Base-by-base conservation (phyloP, 2,113 vertebrate species). In the Hippocampus zosterae region DNA sequence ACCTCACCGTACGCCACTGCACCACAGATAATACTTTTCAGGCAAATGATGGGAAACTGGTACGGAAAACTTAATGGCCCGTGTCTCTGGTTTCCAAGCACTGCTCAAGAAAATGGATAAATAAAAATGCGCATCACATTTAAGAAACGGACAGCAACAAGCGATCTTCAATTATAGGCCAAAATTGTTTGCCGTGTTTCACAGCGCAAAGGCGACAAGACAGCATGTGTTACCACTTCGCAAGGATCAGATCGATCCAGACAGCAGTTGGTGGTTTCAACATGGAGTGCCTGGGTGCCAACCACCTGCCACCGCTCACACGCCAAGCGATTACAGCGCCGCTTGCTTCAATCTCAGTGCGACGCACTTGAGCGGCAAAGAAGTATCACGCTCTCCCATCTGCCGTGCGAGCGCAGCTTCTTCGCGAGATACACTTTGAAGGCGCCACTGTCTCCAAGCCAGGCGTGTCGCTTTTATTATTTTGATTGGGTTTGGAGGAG, bases 211-310 rank as follows among this genome's bases (percentile, higher is more conserved):
- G 75, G 86, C 78, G 65, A 64, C 73, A 25, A 21, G n/a, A 12
- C 10, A 7, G 40, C 64, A 60, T 69, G 53, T 81, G 73, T 46
- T 71, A 62, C 53, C 74, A 67, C 69, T 76, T 65, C 48, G 71
- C 73, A 68, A 60, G 84, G 74, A 68, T 76, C 66, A 74, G 82
- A 90, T 90, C 86, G 75, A 89, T 87, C 82, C 72, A 73, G 27
- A 18, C 81, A 86, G 76, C 79, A 62, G 83, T 64, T 80, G 82
- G 52, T 74, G 62, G 68, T 84, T 87, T 84, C 65, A 77, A 76
- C 84, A 83, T 40, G 71, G 60, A 79, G 67, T 52, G 79, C 33
- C 71, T 75, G 67, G 62, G 80, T 79, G 84, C 77, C 80, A 86
- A 79, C 81, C 82, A 83, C 33, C 83, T 88, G 88, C 82, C 76